Percentiles rank a stretch among this genome's conserved stretches.
These are phyloP conservation scores for Cavia aperea DNA, from an alignment of 2,113 vertebrate genomes.

Conservation along the genomic window DNA sequence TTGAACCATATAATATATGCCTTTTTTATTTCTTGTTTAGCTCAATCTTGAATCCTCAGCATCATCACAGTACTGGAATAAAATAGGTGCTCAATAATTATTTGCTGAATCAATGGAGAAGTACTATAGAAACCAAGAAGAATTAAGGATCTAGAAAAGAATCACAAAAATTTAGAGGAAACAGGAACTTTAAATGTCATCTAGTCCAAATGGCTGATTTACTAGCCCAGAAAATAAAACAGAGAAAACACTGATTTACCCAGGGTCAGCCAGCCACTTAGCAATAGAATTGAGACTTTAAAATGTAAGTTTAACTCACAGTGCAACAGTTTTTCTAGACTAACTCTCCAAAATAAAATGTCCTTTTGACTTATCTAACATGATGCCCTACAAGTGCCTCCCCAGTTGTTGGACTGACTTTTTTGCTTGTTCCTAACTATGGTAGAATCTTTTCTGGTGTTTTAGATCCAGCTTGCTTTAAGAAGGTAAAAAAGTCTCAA, in stretches of 20 bases:
- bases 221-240: slow-evolving; percentile 29
- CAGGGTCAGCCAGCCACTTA: background rate
- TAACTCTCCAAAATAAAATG: background rate
- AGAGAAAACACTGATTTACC: background rate
- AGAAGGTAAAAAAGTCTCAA: slow-evolving; percentile 42
- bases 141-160: slow-evolving; percentile 19
- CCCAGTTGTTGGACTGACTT: background rate
- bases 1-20: slow-evolving; percentile 1
- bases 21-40: background rate
- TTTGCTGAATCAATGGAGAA: slow-evolving; percentile 12
- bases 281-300: background rate
- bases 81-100: slow-evolving; percentile 16
- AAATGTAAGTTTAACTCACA: background rate
- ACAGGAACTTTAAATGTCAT: slow-evolving; percentile 29
- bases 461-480: slow-evolving; percentile 29
- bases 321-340: background rate
- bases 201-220: slow-evolving; percentile 28
- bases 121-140: background rate
- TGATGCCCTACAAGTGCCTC: background rate
- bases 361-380: background rate
- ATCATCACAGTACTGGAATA: background rate
- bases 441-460: background rate
- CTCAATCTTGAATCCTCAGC: background rate
- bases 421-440: slow-evolving; percentile 5
- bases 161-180: slow-evolving; percentile 1